A percentile compares a stretch with the other conserved stretches of the same genome.
Conservation (phyloP, 1,140 invertebrate species). For the Rhopalosiphum padi region DNA sequence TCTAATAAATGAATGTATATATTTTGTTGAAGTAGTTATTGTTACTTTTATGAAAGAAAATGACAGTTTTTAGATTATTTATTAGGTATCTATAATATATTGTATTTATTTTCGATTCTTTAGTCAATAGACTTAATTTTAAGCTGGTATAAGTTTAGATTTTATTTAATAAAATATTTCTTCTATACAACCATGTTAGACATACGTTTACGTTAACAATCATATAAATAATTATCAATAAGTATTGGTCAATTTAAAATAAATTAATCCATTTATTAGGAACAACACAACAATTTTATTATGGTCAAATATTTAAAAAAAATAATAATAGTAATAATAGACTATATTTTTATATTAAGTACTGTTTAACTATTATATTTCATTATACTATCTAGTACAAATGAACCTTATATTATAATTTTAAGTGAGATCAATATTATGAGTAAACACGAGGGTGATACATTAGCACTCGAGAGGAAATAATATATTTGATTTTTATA, state of each 20-base stretch:
- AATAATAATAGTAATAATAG: neutral
- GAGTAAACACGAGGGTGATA: neutral
- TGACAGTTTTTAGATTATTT: neutral
- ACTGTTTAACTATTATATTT: neutral
- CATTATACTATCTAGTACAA: neutral
- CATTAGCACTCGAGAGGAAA: neutral
- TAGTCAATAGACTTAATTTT: neutral
- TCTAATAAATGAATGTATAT: neutral
- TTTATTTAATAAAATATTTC: neutral
- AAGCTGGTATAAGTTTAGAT: neutral
- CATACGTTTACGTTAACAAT: neutral
- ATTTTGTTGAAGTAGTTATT: neutral
- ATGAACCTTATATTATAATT: neutral
- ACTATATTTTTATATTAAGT: neutral
- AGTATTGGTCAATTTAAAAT: neutral
- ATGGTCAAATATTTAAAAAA: neutral
- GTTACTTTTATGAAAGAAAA: neutral
- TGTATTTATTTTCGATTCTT: neutral
- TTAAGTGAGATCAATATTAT: neutral
- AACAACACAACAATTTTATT: neutral
- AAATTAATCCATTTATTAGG: neutral
- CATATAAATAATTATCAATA: neutral
- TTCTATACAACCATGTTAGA: neutral
- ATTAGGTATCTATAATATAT: neutral
- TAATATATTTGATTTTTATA: slow-evolving; percentile 24